phyloP scores from a whole-genome alignment of 2,113 vertebrate species.

The Pterocles gutturalis region DNA sequence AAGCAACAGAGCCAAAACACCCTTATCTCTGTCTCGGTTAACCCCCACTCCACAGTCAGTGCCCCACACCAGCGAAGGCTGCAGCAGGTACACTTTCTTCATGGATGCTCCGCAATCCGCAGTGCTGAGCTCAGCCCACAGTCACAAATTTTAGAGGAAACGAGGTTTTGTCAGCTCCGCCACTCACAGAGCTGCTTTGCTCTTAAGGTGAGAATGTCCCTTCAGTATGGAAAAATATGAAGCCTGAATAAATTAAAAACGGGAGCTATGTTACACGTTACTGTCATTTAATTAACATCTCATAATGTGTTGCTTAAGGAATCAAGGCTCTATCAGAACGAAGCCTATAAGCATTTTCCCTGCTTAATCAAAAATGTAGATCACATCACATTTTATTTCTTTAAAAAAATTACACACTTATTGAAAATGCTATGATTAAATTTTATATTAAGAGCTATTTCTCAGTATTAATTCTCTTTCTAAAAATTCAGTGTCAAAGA shows the following conservation, averaged over 20 bases:
- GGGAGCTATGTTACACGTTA: conserved; percentile 64
- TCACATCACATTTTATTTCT: conserved; percentile 54
- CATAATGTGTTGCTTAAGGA: conserved; percentile 71
- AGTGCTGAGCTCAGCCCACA: not conserved
- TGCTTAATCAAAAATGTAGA: conserved; percentile 64
- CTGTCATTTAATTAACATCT: conserved; percentile 75
- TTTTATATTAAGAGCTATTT: conserved; percentile 47
- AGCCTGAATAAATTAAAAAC: conserved; percentile 70
- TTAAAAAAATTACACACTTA: conserved; percentile 29
- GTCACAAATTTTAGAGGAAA: not conserved
- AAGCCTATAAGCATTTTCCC: conserved; percentile 45
- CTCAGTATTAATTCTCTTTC: conserved; percentile 19
- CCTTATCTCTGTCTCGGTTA: not conserved
- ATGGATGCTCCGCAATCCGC: fast-evolving
- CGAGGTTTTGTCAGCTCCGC: not conserved
- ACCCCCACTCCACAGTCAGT: fast-evolving
- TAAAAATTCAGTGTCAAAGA: conserved; percentile 45
- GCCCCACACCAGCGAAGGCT: not conserved
- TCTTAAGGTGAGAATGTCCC: conserved; percentile 52
- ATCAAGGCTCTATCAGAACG: conserved; percentile 56
- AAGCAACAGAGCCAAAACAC: not conserved
- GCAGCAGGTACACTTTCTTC: not conserved
- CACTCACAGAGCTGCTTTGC: not conserved
- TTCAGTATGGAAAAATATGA: conserved; percentile 45
- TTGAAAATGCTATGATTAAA: conserved; percentile 51